Evolutionary conservation across 1,140 invertebrate species (phyloP).

Genomic region (Arctopsyche grandis): DNA sequence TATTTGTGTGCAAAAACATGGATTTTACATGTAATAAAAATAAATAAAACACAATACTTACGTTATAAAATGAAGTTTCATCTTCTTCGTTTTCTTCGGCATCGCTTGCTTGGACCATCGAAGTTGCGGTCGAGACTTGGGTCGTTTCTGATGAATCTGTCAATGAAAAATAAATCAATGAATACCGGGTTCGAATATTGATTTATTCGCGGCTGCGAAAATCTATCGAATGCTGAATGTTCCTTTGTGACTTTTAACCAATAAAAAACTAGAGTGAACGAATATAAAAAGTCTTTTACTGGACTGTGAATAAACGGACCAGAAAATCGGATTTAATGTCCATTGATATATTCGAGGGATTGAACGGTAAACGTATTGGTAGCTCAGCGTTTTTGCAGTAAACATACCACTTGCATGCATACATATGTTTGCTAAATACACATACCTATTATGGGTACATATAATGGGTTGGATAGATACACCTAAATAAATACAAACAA

Average conservation of each 20-base stretch:
- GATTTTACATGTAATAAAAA: no score
- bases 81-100: conserved; percentile 14
- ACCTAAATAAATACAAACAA: no score
- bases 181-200: neutral
- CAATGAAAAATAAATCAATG: conserved; percentile 20
- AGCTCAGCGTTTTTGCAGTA: conserved; percentile 2
- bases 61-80: conserved; percentile 36
- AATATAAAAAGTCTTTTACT: conserved; percentile 1
- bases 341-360: conserved; percentile 18
- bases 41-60: conserved; percentile 1
- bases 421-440: neutral
- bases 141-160: conserved; percentile 33
- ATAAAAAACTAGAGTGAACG: neutral
- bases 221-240: no score
- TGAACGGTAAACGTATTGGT: conserved; percentile 8
- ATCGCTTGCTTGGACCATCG: conserved; percentile 36
- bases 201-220: no score
- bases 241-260: no score
- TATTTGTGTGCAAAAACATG: no score
- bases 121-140: conserved; percentile 9
- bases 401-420: neutral
- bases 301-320: conserved; percentile 6
- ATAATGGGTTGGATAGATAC: no score
- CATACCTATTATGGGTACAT: neutral
- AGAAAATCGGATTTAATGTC: conserved; percentile 17